Base-by-base conservation (phyloP, 2,888 invertebrate species). In the Bhutanitis thaidina region DNA sequence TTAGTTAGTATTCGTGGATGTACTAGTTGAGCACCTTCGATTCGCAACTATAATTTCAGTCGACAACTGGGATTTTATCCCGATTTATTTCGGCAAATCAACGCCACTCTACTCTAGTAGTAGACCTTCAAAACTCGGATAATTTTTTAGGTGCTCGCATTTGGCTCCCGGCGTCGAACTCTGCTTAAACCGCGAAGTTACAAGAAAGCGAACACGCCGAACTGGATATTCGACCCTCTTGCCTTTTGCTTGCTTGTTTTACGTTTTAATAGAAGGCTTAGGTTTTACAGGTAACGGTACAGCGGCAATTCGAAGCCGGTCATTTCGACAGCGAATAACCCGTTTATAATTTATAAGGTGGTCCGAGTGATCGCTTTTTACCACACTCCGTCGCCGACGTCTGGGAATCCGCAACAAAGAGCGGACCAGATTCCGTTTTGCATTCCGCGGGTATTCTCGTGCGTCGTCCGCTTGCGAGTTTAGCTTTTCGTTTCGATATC, bases 331-430 rank as follows among this genome's bases (percentile, higher is more conserved):
- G 32, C 43, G 29, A 37, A 43, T 43, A 59, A 64, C 66, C 69
- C 64, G 74, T 68, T 80, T 76, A 81, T 82, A 80, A 85, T 85
- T 81, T 85, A 81, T 75, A 79, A 78, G 80, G 76, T 76, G 73
- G 77, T 68, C 67, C 70, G 74, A 74, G 75, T 76, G 81, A 77
- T 80, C 77, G 80, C 85, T 88, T 89, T 89, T 89, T 89, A 77
- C 81, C 65, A 71, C 66, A 61, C 66, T 65, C 61, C 69, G 67
- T 61, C 65, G 65, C 61, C 69, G 68, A 67, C 77, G 89, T 89
- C 89, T 89, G 89, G 82, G 89, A 88, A 89, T 89, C 88, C 72
- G 76, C 76, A 77, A 82, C 87, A 83, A 86, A 86, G 88, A 78
- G 69, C 73, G 66, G 66, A 67, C 77, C 71, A 77, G 77, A 87